Evolutionary conservation across 2,113 vertebrate genomes (phyloP), one percentile per base, ranked within the genome.

Genomic region (Sander lucioperca): DNA sequence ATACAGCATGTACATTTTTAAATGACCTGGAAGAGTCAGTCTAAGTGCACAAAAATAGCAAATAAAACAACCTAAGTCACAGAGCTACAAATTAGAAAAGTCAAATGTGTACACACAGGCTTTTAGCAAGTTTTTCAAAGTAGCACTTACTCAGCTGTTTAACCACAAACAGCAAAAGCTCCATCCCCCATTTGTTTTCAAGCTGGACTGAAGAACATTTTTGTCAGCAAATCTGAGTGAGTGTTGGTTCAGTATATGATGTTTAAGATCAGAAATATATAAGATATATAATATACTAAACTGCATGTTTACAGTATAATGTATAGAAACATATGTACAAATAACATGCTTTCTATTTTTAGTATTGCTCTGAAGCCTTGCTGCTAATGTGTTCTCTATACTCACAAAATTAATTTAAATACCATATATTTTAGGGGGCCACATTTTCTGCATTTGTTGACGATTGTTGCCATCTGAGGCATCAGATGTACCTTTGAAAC

Each of bases 91-190:
- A 56, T 56, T 18, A 57, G 15, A 72, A 58, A 73, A 25, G 27
- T 21, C 21, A 27, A 62, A 36, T 36, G 57, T 48, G 25, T 74
- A 30, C 11, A 61, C 23, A 48, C 25, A 48, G n/a, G 57, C 30
- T 65, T 43, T 64, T 21, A 50, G 14, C 36, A 54, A 45, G 48
- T 27, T 56, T 74, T 77, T 33, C 9, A 48, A 57, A 67, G 25
- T 30, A 61, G 57, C 39, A 30, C 70, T 59, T 56, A 59, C 30
- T 64, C 36, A 53, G 33, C 73, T 79, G 65, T 54, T 65, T 10
- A 43, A 25, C 64, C 43, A 51, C 3, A 45, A 57, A 36, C 43
- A 23, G 45, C 19, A 21, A 61, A 30, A 47, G 7, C 58, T 11
- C 0, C 25, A 50, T 36, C n/a, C 10, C 50, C 2, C 3, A 47